Evolutionary conservation across 2,113 vertebrate genomes (phyloP), one percentile per base, ranked within the genome.

Genomic region (Cervus canadensis): DNA sequence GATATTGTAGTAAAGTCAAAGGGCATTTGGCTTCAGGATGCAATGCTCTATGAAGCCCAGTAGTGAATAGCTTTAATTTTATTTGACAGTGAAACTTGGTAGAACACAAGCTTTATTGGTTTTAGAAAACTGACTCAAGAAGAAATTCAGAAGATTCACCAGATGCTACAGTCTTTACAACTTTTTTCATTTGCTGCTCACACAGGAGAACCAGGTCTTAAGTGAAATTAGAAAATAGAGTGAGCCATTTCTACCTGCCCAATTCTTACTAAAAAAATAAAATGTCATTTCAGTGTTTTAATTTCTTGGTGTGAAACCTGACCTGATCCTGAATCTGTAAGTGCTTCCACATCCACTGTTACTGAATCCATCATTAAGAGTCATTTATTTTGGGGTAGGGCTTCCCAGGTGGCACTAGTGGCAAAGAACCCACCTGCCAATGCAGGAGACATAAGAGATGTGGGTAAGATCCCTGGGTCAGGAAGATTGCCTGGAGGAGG

Each of bases 251-350:
- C 57, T 91, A 79, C 30, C 54, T 16, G 0, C 2, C 33, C 43
- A 88, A 36, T 12, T 92, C 6, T 90, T 45, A 2, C 91, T 94
- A 92, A 28, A 6, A 6, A 30, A 78, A 5, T 78, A 90, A 96
- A 89, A 85, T 6, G 26, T 60, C 59, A 52, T 76, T 83, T 90
- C 92, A 96, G 43, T 93, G 48, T 40, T 8, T 94, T 93, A 90
- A 87, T 97, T 95, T 97, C 74, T 78, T 90, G 43, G 23, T 97
- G 15, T 45, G 50, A 91, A 91, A 89, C 11, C 43, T 67, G 36
- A 33, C 85, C n/a, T 85, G 30, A 3, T 9, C 93, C 81, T 95
- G 48, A 26, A 81, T 67, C 23, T 71, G 3, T 16, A 90, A 92
- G 13, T 94, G 23, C 52, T 84, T 85, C 89, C 71, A 88, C 36